These are phyloP conservation scores for Karalla daura DNA, from an alignment of 2,797 vertebrate species.

Conservation along the genomic window DNA sequence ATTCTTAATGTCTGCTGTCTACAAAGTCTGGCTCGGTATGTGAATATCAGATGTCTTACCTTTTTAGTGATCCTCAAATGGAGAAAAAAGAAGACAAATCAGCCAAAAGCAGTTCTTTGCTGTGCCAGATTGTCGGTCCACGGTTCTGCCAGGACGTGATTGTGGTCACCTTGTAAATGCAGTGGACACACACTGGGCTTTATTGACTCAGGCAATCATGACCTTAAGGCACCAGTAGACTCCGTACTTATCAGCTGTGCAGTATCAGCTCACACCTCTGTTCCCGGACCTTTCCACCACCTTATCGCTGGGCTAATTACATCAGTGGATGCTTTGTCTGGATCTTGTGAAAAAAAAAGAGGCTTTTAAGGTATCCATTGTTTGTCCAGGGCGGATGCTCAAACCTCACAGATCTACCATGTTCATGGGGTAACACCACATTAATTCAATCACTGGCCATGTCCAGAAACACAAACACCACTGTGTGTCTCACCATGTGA, in stretches of 20 bases:
- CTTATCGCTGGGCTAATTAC: conserved; percentile 42
- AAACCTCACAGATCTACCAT: background rate
- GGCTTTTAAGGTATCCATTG: background rate
- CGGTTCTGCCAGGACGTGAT: conserved; percentile 6
- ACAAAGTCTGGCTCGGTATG: background rate
- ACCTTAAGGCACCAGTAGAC: conserved; percentile 22
- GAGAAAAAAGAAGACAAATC: background rate
- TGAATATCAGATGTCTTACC: conserved; percentile 21
- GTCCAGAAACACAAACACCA: background rate
- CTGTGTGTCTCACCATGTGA: background rate
- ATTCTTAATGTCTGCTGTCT: background rate
- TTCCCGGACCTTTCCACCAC: conserved; percentile 14
- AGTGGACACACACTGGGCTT: conserved; percentile 19
- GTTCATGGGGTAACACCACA: background rate
- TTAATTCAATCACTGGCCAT: background rate
- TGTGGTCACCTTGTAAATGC: background rate
- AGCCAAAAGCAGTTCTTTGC: background rate
- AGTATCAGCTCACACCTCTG: conserved; percentile 30
- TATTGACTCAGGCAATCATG: conserved; percentile 65
- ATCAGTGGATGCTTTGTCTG: conserved; percentile 19
- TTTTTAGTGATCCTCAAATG: conserved; percentile 6
- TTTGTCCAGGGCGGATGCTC: conserved; percentile 41
- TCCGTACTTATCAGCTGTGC: conserved; percentile 48
- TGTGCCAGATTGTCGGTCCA: background rate
- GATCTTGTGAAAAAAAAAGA: background rate